Base-by-base conservation (phyloP, 2,888 invertebrate species). In the Conistra vaccinii region DNA sequence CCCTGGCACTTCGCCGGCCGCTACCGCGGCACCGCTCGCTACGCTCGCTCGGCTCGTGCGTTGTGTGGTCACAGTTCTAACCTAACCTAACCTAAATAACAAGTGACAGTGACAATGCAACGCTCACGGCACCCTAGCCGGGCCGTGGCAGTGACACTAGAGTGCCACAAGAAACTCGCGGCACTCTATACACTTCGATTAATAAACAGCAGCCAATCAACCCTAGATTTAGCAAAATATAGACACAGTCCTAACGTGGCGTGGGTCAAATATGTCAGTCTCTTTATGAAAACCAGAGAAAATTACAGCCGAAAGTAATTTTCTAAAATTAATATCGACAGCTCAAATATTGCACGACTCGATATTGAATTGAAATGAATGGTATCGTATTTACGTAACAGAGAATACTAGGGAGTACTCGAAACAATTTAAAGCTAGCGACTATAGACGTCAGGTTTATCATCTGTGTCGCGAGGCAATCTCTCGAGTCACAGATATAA, bases 401-500 rank as follows among this genome's bases (percentile, higher is more conserved):
- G 23, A n/a, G 29, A 48, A 55, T 67, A 6, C 6, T 35, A 62
- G 2, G 55, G 26, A 57, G 57, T 5, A 42, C 39, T 55, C 23
- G 55, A 58, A 62, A 73, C 69, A 73, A 65, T 74, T 35, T 35
- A 35, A 35, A 17, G n/a, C 42, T 61, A 78, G 26, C 20, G 39
- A 48, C 42, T 1, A 9, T 39, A 61, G 60, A 61, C 51, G 57
- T 60, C 69, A 69, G 10, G 60, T 71, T 69, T 69, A 69, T 73
- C 26, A 70, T 69, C 60, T 72, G 61, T 73, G 69, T 48, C 63
- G 69, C 69, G 55, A 63, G 48, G 17, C 57, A 26, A 81, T 60
- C 61, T 69, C 29, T 67, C 63, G 53, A 75, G 69, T 75, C 78
- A 83, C 23, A 65, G 74, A 78, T 84, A 80, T 66, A 81, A 78